Conservation (phyloP, 1,140 invertebrate species). For the Oppia nitens region DNA sequence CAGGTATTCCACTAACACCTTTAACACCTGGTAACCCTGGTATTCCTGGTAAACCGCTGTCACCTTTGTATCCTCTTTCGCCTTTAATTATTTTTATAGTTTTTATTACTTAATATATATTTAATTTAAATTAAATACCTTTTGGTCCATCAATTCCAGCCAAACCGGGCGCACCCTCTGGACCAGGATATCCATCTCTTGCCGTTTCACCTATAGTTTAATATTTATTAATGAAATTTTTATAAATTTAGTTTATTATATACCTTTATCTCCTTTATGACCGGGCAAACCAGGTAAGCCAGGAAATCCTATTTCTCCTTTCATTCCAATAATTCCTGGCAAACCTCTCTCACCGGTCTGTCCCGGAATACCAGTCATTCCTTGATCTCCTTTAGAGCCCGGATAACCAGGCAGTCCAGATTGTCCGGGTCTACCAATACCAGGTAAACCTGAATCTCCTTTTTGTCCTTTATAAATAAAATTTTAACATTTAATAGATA, state of each 20-base stretch:
- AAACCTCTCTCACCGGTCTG: not conserved
- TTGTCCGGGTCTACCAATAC: not conserved
- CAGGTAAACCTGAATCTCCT: not conserved
- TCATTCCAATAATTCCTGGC: not conserved
- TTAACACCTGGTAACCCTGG: not conserved
- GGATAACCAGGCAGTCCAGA: slow-evolving; percentile 27
- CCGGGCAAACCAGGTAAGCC: not conserved
- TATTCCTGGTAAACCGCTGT: not conserved
- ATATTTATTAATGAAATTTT: not conserved
- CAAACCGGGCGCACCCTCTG: not conserved
- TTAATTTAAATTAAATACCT: slow-evolving; percentile 6
- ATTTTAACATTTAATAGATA: not conserved
- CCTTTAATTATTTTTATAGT: not conserved
- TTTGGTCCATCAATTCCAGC: slow-evolving; percentile 5
- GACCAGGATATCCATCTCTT: slow-evolving; percentile 4
- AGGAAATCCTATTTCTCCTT: not conserved
- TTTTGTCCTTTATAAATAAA: not conserved
- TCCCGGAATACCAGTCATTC: slow-evolving; percentile 19
- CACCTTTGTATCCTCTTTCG: not conserved
- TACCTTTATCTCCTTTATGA: not conserved
- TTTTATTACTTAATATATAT: not conserved
- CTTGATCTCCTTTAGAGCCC: slow-evolving; percentile 40
- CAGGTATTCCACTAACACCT: slow-evolving; percentile 32
- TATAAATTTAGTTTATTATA: not conserved
- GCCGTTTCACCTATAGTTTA: not conserved